A percentile compares a stretch with the other conserved stretches of the same genome.
Evolutionary conservation across 2,113 vertebrate species (phyloP).

Genomic region (Chaenogobius annularis): DNA sequence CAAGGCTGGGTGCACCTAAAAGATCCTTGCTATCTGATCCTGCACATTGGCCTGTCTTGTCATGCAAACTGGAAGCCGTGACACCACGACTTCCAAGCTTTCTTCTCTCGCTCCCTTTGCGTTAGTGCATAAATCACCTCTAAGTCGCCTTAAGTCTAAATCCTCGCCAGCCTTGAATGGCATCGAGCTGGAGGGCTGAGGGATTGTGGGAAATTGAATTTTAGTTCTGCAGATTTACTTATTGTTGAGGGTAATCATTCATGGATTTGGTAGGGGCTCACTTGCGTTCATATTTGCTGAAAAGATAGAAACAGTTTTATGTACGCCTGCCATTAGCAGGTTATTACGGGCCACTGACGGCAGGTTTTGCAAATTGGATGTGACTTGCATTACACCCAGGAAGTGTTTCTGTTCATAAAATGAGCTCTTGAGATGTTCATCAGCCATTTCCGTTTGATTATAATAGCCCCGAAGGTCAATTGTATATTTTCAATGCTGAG

Average conservation of each 20-base stretch:
- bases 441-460: constrained; percentile 23
- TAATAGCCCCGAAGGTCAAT: constrained; percentile 34
- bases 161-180: too few species aligned
- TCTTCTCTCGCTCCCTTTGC: too few species aligned
- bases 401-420: constrained; percentile 32
- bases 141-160: too few species aligned
- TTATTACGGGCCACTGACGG: constrained; percentile 53
- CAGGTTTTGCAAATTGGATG: constrained; percentile 56
- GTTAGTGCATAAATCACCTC: too few species aligned
- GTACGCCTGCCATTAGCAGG: constrained; percentile 52
- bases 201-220: too few species aligned
- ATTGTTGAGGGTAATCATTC: too few species aligned
- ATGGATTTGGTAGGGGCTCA: too few species aligned
- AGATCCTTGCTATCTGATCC: constrained; percentile 14
- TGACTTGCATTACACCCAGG: constrained; percentile 39
- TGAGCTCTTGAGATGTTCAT: constrained; percentile 26
- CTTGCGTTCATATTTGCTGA: constrained; percentile 49
- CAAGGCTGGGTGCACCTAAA: constrained; percentile 17
- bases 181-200: too few species aligned
- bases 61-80: too few species aligned
- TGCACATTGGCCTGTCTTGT: too few species aligned
- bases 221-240: too few species aligned
- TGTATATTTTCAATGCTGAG: neutral
- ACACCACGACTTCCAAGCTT: too few species aligned
- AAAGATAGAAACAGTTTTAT: constrained; percentile 57